A percentile compares a stretch with the other conserved stretches of the same genome.
Conservation (phyloP, 92 coral and sea anemone species). For the Heliopora coerulea region DNA sequence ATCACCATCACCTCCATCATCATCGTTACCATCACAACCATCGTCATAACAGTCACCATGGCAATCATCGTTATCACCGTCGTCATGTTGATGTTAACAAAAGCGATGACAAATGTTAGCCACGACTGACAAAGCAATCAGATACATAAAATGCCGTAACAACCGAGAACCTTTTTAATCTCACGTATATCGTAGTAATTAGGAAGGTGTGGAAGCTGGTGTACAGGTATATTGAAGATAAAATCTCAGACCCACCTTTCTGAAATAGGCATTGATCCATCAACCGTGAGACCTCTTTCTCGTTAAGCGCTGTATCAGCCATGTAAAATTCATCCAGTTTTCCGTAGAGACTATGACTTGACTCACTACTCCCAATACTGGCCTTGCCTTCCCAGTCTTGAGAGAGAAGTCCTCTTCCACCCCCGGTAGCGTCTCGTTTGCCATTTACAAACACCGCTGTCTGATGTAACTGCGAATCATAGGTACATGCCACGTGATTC, state of each 20-base stretch:
- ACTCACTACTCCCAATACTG: conserved; percentile 90
- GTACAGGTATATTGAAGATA: too few species aligned
- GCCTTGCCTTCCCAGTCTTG: conserved; percentile 97
- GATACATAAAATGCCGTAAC: too few species aligned
- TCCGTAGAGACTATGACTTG: conserved; percentile 65
- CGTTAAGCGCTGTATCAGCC: conserved; percentile 82
- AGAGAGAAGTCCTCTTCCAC: conserved; percentile 68
- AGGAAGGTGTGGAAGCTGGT: too few species aligned
- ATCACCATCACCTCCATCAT: too few species aligned
- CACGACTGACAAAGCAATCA: too few species aligned
- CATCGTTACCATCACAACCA: too few species aligned
- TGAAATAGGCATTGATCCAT: conserved; percentile 93
- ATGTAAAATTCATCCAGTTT: conserved; percentile 85
- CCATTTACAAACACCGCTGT: conserved; percentile 92
- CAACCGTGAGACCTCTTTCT: conserved; percentile 79
- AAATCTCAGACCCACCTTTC: conserved; percentile 63
- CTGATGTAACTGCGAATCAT: conserved; percentile 70
- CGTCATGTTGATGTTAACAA: too few species aligned
- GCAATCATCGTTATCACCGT: too few species aligned
- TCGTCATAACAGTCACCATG: too few species aligned
- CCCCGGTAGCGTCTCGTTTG: conserved; percentile 46
- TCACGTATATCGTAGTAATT: too few species aligned
- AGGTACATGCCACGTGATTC: conserved; percentile 90
- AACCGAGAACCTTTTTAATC: too few species aligned
- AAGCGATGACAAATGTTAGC: too few species aligned